These are phyloP conservation scores for Emberiza fucata DNA, from an alignment of 2,113 vertebrate species.

Conservation along the genomic window DNA sequence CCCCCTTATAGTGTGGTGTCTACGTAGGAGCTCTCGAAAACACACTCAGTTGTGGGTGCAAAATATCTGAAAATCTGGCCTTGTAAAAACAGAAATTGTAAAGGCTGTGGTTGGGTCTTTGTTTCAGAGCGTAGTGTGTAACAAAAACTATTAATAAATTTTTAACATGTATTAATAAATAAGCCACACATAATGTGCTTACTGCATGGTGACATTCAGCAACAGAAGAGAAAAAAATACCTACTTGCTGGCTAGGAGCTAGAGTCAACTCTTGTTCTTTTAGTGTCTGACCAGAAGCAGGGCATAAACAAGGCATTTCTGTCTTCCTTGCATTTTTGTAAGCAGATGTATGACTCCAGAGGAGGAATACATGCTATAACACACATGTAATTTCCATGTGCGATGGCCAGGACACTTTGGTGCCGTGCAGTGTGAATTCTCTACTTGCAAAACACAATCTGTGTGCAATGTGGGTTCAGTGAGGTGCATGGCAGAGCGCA, in stretches of 20 bases:
- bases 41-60: background rate
- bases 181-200: background rate
- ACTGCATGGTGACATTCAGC: background rate
- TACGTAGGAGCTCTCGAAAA: background rate
- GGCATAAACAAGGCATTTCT: background rate
- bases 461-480: background rate
- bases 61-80: background rate
- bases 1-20: background rate
- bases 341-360: background rate
- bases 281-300: background rate
- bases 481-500: background rate
- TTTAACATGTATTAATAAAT: background rate
- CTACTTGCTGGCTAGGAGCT: background rate
- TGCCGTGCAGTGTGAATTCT: background rate
- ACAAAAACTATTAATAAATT: background rate
- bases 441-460: background rate
- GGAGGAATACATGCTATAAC: background rate
- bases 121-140: background rate
- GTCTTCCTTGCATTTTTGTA: background rate
- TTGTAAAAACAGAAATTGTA: background rate
- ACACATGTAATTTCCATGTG: background rate
- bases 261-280: background rate
- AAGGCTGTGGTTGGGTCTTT: background rate
- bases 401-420: background rate
- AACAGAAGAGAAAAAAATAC: background rate